A percentile compares a stretch with the other conserved stretches of the same genome.
phyloP scores from a whole-genome alignment of 2,888 invertebrate species.

The Tryphoninae sp. region DNA sequence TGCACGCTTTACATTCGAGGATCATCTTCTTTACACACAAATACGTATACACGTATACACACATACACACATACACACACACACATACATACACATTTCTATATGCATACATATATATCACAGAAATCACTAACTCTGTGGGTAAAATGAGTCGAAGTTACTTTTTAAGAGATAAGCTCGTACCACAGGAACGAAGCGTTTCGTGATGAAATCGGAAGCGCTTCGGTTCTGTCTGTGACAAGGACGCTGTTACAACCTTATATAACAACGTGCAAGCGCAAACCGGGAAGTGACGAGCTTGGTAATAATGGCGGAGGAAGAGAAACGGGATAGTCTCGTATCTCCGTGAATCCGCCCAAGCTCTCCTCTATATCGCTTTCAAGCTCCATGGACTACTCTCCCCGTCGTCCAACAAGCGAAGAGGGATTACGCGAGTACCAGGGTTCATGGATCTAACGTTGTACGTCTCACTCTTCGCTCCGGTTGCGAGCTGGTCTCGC shows the following conservation, averaged over 20 bases:
- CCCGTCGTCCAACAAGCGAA: conserved; percentile 47
- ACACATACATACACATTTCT: neutral
- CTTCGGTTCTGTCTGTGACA: conserved; percentile 6
- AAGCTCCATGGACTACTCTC: conserved; percentile 20
- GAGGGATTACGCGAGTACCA: conserved; percentile 63
- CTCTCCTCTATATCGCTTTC: conserved; percentile 25
- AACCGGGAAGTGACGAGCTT: conserved; percentile 33
- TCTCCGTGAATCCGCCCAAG: conserved; percentile 38
- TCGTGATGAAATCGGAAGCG: conserved; percentile 46
- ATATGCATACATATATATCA: neutral
- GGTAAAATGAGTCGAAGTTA: conserved; percentile 10
- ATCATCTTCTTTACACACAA: conserved; percentile 3
- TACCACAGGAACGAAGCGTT: conserved; percentile 9
- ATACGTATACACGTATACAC: neutral
- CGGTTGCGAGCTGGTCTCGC: conserved; percentile 41
- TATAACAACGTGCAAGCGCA: neutral
- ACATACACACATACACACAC: neutral
- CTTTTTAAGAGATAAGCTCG: conserved; percentile 36
- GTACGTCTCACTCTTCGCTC: conserved; percentile 52
- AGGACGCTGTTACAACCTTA: neutral
- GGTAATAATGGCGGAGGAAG: conserved; percentile 44
- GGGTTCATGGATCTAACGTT: conserved; percentile 61
- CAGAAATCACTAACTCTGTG: conserved; percentile 31
- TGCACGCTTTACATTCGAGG: neutral
- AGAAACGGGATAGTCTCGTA: conserved; percentile 45